Base-by-base conservation (phyloP, 2,113 vertebrate species). In the Notarius quadriscutis region DNA sequence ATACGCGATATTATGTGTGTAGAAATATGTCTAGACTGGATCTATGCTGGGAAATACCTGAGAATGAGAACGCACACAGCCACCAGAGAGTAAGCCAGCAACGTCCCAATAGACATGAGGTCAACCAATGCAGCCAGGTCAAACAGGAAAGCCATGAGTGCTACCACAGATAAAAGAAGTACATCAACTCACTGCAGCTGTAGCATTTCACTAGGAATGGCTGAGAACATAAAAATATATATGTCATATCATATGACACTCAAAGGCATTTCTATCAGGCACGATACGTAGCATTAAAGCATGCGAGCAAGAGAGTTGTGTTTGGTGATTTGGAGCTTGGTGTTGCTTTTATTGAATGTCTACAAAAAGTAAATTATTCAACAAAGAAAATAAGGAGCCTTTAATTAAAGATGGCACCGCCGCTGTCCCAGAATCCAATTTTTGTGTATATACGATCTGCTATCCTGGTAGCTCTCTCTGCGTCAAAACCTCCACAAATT, bases 21-120 rank as follows among this genome's bases (percentile, higher is more conserved):
- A 77, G 20, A 34, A 48, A 30, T 48, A 41, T 51, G 57, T 12
- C 63, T 82, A 51, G 75, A 87, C 27, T 27, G 15, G 5, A 27
- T 57, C 10, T 55, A 27, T 65, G 5, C 9, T 53, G 8, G 11
- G 20, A 72, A 93, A 86, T 91, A 98, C 98, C 98, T 96, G 91
- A 99, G 98, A 90, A 99, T 99, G 87, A 99, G 97, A 83, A 99
- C 98, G 1, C 97, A 99, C 81, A 97, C 93, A 0, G 98, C 97
- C 84, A 99, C 98, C 90, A 99, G 91, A 4, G 97, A 97, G 91
- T 99, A 98, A 0, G 98, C 97, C 93, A 99, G 92, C 89, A 99
- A 95, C 0, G 98, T 99, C 80, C 98, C 98, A 0, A 99, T 98
- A 0, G 98, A 99, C 98, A 99, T 99, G 86, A 99, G 96, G 88